Evolutionary conservation across 1,140 invertebrate species (phyloP).

Genomic region (Cydia fagiglandana): DNA sequence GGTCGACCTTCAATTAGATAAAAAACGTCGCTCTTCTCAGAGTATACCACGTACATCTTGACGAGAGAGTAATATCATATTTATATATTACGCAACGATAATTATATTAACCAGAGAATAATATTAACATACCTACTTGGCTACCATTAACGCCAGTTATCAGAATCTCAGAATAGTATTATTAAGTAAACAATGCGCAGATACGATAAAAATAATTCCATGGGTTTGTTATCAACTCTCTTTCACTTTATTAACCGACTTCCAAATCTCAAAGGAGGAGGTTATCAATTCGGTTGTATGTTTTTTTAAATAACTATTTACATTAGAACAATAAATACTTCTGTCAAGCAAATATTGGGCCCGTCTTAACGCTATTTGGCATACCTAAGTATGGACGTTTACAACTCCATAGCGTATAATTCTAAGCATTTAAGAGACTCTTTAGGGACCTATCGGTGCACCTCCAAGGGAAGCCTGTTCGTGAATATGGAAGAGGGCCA

Average conservation of each 20-base stretch:
- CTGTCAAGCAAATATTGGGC: neutral
- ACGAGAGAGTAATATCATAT: neutral
- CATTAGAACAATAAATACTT: neutral
- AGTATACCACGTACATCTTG: neutral
- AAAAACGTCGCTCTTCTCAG: no score
- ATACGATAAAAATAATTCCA: constrained; percentile 21
- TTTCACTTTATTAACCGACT: no score
- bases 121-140: neutral
- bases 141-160: constrained; percentile 1
- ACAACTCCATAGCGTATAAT: neutral
- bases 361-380: neutral
- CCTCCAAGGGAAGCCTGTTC: no score
- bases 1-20: no score
- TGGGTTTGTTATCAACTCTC: neutral
- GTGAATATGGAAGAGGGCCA: no score
- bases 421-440: neutral
- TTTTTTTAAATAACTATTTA: no score
- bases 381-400: no score
- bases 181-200: constrained; percentile 8
- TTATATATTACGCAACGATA: neutral
- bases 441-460: no score
- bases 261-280: no score
- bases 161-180: neutral
- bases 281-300: no score
- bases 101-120: constrained; percentile 17